Conservation (phyloP, 2,888 invertebrate species). For the Nipponacmea schrenckii region DNA sequence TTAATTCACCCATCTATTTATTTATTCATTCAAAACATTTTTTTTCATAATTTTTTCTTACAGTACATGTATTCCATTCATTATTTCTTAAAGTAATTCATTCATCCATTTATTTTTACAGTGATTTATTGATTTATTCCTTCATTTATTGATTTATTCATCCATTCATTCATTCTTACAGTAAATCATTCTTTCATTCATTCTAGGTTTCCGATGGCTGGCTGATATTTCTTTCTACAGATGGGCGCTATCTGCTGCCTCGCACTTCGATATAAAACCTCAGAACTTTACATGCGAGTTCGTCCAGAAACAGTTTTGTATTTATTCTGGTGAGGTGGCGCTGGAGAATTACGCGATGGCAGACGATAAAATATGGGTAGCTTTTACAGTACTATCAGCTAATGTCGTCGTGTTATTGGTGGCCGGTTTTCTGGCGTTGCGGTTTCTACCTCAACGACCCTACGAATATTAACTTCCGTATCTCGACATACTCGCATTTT, state of each 20-base stretch:
- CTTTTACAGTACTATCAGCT: conserved; percentile 38
- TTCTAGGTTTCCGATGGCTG: conserved; percentile 55
- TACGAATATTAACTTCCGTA: conserved; percentile 40
- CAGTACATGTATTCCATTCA: too few species aligned
- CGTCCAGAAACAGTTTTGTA: conserved; percentile 34
- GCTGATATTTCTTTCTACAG: conserved; percentile 54
- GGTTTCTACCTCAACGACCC: conserved; percentile 55
- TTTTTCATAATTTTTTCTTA: too few species aligned
- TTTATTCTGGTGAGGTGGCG: conserved; percentile 47
- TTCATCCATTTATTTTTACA: background rate
- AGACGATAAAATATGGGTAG: conserved; percentile 42
- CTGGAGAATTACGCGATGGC: conserved; percentile 46
- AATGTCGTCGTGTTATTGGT: conserved; percentile 45
- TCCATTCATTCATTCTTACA: background rate
- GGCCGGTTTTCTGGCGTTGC: conserved; percentile 46
- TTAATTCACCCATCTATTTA: too few species aligned
- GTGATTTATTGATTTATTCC: background rate
- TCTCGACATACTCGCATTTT: too few species aligned
- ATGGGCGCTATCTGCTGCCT: conserved; percentile 57
- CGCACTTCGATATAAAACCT: conserved; percentile 43
- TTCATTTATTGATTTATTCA: conserved; percentile 17
- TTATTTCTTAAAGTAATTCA: background rate
- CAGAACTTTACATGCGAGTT: conserved; percentile 48
- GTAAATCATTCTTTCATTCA: background rate
- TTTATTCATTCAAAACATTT: too few species aligned